Conservation (phyloP, 2,797 vertebrate genomes). For the Falco rusticolus region DNA sequence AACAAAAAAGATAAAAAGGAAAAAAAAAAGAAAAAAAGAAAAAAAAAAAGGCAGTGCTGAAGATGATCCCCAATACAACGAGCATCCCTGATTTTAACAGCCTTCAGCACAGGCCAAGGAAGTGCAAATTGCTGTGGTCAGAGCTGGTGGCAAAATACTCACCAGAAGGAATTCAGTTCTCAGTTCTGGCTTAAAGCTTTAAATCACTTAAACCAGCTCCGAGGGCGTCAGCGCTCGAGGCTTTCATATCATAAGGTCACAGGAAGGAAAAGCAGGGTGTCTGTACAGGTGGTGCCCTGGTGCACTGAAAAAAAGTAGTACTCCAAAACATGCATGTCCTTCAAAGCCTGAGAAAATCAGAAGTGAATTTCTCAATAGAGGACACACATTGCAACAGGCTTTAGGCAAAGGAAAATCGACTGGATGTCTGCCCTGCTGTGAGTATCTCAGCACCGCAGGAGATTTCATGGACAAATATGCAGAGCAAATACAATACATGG, state of each 20-base stretch:
- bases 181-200: not conserved
- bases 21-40: too few relatives aligned
- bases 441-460: not conserved
- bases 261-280: not conserved
- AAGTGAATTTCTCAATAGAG: not conserved
- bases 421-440: not conserved
- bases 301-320: not conserved
- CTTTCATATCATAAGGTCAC: not conserved
- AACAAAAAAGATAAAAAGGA: not conserved
- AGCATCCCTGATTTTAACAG: constrained; percentile 57
- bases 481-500: constrained; percentile 32
- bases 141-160: not conserved
- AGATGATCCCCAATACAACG: constrained; percentile 50
- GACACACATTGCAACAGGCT: not conserved
- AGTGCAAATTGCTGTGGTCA: constrained; percentile 59
- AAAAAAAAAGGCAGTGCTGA: constrained; percentile 44
- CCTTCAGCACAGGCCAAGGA: constrained; percentile 65
- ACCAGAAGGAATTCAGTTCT: constrained; percentile 20
- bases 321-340: not conserved
- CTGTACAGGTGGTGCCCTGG: not conserved
- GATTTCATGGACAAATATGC: not conserved
- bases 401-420: not conserved
- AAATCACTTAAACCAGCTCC: not conserved
- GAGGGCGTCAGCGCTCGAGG: not conserved
- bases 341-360: not conserved